These are phyloP conservation scores for Eupithecia insigniata DNA, from an alignment of 2,888 invertebrate genomes.

Conservation along the genomic window DNA sequence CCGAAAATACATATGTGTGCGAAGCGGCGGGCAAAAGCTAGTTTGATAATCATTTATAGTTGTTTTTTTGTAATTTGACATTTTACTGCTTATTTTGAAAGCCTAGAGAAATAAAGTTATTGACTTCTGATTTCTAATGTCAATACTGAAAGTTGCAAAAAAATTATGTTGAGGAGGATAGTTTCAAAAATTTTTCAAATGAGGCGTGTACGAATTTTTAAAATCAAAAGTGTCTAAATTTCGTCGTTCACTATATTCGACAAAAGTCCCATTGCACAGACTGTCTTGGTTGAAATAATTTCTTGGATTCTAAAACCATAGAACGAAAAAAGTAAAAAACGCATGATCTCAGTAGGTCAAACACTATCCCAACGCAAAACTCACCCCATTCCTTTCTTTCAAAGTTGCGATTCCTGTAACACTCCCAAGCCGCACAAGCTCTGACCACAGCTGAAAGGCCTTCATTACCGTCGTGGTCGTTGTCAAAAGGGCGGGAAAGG, in stretches of 20 bases:
- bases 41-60: too few relatives aligned
- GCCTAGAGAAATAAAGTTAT: too few relatives aligned
- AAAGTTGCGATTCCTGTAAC: not conserved
- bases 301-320: not conserved
- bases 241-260: not conserved
- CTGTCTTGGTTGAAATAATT: not conserved
- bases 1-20: too few relatives aligned
- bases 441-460: slow-evolving; percentile 14
- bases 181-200: not conserved
- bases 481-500: slow-evolving; percentile 18
- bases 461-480: slow-evolving; percentile 17
- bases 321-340: not conserved
- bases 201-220: not conserved
- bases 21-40: too few relatives aligned
- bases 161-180: not conserved
- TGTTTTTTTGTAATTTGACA: too few relatives aligned
- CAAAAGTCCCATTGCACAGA: not conserved
- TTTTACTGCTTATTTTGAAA: not conserved
- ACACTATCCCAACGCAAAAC: not conserved
- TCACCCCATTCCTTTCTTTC: not conserved
- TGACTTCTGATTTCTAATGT: too few relatives aligned
- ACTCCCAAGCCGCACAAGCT: not conserved
- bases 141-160: not conserved
- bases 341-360: not conserved
- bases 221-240: not conserved